Percentiles rank a stretch among this genome's conserved stretches.
phyloP scores from a whole-genome alignment of 2,113 vertebrate species.

The Misgurnus mizolepis region DNA sequence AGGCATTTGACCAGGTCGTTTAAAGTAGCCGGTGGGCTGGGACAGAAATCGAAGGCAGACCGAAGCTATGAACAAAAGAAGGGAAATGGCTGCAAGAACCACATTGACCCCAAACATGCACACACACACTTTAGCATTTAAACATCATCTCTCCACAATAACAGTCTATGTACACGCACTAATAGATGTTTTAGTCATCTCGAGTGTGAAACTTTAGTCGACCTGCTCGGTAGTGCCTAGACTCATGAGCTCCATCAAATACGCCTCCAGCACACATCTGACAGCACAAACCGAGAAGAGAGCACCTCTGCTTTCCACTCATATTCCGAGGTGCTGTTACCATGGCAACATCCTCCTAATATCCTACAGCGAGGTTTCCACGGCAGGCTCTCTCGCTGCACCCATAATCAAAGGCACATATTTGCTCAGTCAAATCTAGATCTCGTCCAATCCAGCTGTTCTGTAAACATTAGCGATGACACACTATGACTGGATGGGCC shows the following conservation, averaged over 20 bases:
- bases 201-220: slow-evolving; percentile 6
- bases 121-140: slow-evolving; percentile 5
- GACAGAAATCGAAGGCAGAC: slow-evolving; percentile 38
- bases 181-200: slow-evolving; percentile 34
- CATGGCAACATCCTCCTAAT: slow-evolving; percentile 57
- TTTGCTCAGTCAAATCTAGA: slow-evolving; percentile 51
- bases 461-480: slow-evolving; percentile 55
- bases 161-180: slow-evolving; percentile 24
- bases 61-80: slow-evolving; percentile 48
- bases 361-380: slow-evolving; percentile 53
- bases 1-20: slow-evolving; percentile 52
- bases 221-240: slow-evolving; percentile 25
- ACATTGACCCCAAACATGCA: background rate
- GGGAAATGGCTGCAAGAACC: slow-evolving; percentile 31
- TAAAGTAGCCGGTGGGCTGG: slow-evolving; percentile 39
- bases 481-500: slow-evolving; percentile 49
- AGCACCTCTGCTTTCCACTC: slow-evolving; percentile 53
- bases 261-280: slow-evolving; percentile 47
- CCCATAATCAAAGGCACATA: slow-evolving; percentile 56
- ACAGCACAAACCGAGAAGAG: slow-evolving; percentile 50
- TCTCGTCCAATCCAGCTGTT: slow-evolving; percentile 44
- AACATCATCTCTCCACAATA: slow-evolving; percentile 29
- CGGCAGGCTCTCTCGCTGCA: slow-evolving; percentile 42
- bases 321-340: slow-evolving; percentile 48
- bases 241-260: slow-evolving; percentile 43